Conservation (phyloP, 2,888 invertebrate species). For the Drosophila fulvimacula region DNA sequence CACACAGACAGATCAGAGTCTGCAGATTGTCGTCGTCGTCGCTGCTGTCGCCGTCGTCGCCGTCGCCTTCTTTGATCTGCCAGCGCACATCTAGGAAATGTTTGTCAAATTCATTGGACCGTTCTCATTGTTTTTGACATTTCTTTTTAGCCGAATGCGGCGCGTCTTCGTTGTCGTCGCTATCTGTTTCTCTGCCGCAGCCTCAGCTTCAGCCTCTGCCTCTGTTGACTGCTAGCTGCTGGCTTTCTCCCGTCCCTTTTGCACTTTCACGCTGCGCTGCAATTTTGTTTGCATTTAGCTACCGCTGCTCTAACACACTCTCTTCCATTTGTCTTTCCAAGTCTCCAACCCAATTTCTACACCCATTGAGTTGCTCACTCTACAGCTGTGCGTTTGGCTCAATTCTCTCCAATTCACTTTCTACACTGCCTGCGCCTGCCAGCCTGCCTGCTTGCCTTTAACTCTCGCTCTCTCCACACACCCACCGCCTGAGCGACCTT, state of each 20-base stretch:
- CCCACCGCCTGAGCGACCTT: slow-evolving; percentile 10
- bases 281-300: slow-evolving; percentile 10
- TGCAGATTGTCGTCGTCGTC: slow-evolving; percentile 57
- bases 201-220: background rate
- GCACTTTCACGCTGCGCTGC: slow-evolving; percentile 12
- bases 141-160: slow-evolving; percentile 71
- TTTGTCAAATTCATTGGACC: slow-evolving; percentile 85
- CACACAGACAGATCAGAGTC: slow-evolving; percentile 28
- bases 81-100: slow-evolving; percentile 85
- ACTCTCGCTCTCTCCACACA: slow-evolving; percentile 8
- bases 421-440: background rate
- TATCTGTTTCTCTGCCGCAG: slow-evolving; percentile 3
- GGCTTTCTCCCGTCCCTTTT: slow-evolving; percentile 5
- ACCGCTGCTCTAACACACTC: slow-evolving; percentile 1
- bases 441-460: slow-evolving; percentile 2
- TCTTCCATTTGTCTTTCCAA: background rate
- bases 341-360: slow-evolving; percentile 2
- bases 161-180: slow-evolving; percentile 26
- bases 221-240: background rate
- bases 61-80: slow-evolving; percentile 84
- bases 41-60: slow-evolving; percentile 60
- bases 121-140: slow-evolving; percentile 85
- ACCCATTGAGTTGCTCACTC: slow-evolving; percentile 18
- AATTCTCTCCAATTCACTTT: slow-evolving; percentile 36
- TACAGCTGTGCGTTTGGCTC: too few relatives aligned